Percentiles rank a stretch among this genome's conserved stretches.
Conservation (phyloP, 2,113 vertebrate species). For the Pitta sordida region DNA sequence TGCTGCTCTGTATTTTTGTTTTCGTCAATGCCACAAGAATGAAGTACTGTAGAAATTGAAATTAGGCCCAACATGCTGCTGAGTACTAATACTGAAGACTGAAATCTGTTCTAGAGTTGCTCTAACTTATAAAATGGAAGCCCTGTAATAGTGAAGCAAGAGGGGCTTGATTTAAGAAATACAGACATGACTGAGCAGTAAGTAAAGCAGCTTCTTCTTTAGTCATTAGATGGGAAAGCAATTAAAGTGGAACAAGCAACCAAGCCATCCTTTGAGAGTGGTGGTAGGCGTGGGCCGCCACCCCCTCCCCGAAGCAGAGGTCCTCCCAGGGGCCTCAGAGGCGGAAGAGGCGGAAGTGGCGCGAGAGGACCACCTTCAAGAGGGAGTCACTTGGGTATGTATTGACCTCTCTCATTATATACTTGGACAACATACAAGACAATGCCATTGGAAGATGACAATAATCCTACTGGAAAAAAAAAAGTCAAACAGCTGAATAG, state of each 20-base stretch:
- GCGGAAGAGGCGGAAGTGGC: constrained; percentile 85
- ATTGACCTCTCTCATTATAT: constrained; percentile 63
- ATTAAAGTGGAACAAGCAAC: constrained; percentile 98
- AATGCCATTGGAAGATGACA: constrained; percentile 61
- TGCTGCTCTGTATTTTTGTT: constrained; percentile 49
- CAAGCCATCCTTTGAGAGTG: constrained; percentile 92
- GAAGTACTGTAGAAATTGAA: constrained; percentile 53
- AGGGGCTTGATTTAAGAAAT: constrained; percentile 60
- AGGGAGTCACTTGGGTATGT: constrained; percentile 84
- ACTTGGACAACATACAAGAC: constrained; percentile 53
- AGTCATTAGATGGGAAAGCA: constrained; percentile 95
- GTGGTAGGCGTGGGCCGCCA: constrained; percentile 84
- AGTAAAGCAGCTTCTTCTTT: constrained; percentile 61
- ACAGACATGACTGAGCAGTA: constrained; percentile 52
- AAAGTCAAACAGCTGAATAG: constrained; percentile 50
- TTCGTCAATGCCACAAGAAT: constrained; percentile 54
- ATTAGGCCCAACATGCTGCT: constrained; percentile 53
- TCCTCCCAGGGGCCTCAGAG: constrained; percentile 85
- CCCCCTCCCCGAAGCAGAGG: constrained; percentile 89
- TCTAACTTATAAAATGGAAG: constrained; percentile 56
- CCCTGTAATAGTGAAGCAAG: constrained; percentile 43
- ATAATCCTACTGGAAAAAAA: constrained; percentile 64
- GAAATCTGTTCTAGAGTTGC: constrained; percentile 60
- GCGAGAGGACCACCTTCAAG: constrained; percentile 88
- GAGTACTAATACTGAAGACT: constrained; percentile 63